phyloP scores from a whole-genome alignment of 2,797 vertebrate species.

The Falco berigora region DNA sequence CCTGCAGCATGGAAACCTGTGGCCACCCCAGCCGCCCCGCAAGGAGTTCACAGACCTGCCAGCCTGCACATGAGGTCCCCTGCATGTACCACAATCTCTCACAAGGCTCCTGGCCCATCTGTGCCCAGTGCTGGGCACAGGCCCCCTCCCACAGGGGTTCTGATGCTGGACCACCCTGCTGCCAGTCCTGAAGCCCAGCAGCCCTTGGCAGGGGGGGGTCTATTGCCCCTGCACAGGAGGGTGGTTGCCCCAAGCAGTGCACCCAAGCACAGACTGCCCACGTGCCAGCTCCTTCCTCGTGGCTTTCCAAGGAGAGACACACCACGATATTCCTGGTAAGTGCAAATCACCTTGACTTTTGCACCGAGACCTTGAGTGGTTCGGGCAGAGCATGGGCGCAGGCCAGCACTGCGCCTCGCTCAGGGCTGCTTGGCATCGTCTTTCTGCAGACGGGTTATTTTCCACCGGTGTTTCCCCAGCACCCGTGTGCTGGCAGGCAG shows the following conservation, averaged over 20 bases:
- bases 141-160: fast-evolving
- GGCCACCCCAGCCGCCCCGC: fast-evolving
- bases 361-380: not conserved
- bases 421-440: fast-evolving
- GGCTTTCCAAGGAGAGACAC: not conserved
- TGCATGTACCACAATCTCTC: not conserved
- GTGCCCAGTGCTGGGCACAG: not conserved
- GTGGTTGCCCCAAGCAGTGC: fast-evolving
- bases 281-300: fast-evolving
- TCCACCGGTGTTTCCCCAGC: not conserved
- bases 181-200: not conserved
- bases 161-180: not conserved
- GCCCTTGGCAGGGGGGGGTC: not conserved
- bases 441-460: not conserved
- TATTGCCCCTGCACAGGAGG: not conserved
- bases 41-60: not conserved
- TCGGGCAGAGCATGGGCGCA: fast-evolving
- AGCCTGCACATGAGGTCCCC: fast-evolving
- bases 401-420: fast-evolving
- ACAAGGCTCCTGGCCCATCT: fast-evolving
- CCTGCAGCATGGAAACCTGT: not conserved
- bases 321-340: not conserved
- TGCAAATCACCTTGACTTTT: not conserved
- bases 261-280: fast-evolving
- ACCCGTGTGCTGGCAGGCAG: not conserved